Percentiles rank a stretch among this genome's conserved stretches.
Conservation (phyloP, 2,113 vertebrate species). For the Todiramphus chloris region DNA sequence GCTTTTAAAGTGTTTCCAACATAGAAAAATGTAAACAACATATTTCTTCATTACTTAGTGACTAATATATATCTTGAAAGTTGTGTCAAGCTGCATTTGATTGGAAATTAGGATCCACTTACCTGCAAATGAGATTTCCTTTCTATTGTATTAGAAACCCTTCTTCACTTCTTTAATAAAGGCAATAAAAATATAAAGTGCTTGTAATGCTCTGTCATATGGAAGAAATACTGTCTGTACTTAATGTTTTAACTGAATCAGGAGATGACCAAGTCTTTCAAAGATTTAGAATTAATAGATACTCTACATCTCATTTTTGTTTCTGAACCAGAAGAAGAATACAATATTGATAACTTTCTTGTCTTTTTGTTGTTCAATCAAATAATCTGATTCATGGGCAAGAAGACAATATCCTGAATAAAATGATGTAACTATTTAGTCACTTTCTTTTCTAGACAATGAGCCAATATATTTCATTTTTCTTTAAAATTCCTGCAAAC, state of each 20-base stretch:
- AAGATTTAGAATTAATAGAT: background rate
- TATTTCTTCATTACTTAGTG: background rate
- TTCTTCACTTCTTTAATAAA: conserved; percentile 18
- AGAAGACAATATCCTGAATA: background rate
- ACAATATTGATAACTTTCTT: background rate
- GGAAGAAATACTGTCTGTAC: background rate
- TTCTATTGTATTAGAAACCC: background rate
- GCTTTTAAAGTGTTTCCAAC: background rate
- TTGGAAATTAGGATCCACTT: background rate
- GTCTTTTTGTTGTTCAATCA: background rate
- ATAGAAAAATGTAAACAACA: background rate
- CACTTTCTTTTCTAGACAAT: background rate
- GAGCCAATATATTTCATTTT: background rate
- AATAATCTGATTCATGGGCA: background rate
- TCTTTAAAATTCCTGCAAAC: background rate
- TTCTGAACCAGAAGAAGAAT: background rate
- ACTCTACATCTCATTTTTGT: background rate
- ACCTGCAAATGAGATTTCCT: background rate
- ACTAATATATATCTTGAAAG: background rate
- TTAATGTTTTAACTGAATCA: background rate
- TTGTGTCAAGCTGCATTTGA: background rate
- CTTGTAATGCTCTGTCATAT: background rate
- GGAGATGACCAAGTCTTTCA: background rate
- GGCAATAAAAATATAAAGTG: background rate
- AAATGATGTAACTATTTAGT: background rate